Percentiles rank a stretch among this genome's conserved stretches.
phyloP scores from a whole-genome alignment of 2,113 vertebrate genomes.

The Carassius gibelio region DNA sequence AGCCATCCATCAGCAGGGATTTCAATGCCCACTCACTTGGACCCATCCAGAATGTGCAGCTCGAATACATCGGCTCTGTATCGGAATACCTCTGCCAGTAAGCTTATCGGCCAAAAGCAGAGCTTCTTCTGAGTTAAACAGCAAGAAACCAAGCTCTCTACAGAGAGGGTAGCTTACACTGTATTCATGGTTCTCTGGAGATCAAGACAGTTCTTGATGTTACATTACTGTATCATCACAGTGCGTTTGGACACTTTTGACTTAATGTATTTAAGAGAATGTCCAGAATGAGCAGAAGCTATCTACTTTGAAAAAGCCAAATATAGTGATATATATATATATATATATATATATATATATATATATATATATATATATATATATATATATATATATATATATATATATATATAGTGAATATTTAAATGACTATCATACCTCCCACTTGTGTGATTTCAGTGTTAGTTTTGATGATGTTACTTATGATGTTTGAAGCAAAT shows the following conservation, averaged over 20 bases:
- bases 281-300: too few species aligned
- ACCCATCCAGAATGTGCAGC: slow-evolving; percentile 65
- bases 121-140: slow-evolving; percentile 69
- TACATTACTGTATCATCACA: neutral
- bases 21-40: slow-evolving; percentile 67
- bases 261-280: too few species aligned
- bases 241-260: neutral
- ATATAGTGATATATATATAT: too few species aligned
- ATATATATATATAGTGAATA: too few species aligned
- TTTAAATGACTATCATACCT: too few species aligned
- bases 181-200: neutral
- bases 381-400: too few species aligned
- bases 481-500: too few species aligned
- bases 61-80: slow-evolving; percentile 48
- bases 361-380: too few species aligned
- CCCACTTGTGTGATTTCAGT: too few species aligned
- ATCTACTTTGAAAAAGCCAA: too few species aligned
- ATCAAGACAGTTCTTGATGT: neutral
- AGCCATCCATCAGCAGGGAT: slow-evolving; percentile 73
- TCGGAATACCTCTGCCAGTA: slow-evolving; percentile 58
- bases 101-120: slow-evolving; percentile 70
- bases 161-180: neutral
- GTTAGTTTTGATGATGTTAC: neutral
- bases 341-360: too few species aligned
- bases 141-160: slow-evolving; percentile 42